Evolutionary conservation across 2,888 invertebrate species (phyloP), one percentile per base, ranked within the genome.

Genomic region (Caenorhabditis parvicauda): DNA sequence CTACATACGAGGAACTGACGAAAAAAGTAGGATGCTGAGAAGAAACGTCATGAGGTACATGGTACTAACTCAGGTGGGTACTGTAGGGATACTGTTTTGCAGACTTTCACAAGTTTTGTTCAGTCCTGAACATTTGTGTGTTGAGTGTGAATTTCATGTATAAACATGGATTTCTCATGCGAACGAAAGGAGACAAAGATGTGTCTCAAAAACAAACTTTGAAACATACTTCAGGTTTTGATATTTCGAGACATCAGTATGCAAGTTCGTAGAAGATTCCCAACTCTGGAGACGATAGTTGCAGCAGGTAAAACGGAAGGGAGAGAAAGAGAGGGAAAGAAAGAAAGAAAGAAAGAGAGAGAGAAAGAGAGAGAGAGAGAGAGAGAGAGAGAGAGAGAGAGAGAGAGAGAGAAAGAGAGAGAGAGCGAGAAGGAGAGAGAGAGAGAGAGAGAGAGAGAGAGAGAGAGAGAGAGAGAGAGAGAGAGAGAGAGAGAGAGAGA

Each of bases 11-110:
- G 77, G 77, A 19, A 54, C 28, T 17, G 78, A 78, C 42, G 69
- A 70, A 42, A 63, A 74, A 47, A 69, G 67, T 45, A 52, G 65
- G 29, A 65, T 70, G 27, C n/a, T 66, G 19, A 49, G 75, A 21
- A 54, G 77, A 35, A 79, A 70, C 38, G 56, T 72, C 7, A 37
- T 77, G 2, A 61, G 77, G 4, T 77, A 77, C 44, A 49, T 77
- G 59, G 76, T 75, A 14, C 56, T 78, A 5, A 72, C 77, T 3
- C 77, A 77, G 63, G 77, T 76, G 9, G 37, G n/a, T 70, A 9
- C 65, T 70, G 6, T 62, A 67, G 22, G 17, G 65, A 7, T 72
- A 70, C 55, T 62, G 68, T 42, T 45, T 19, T 17, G 5, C n/a
- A n/a, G n/a, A n/a, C n/a, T n/a, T n/a, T n/a, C n/a, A n/a, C n/a